Percentiles rank a stretch among this genome's conserved stretches.
These are phyloP conservation scores for Drosophila recens DNA, from an alignment of 2,888 invertebrate genomes.

Conservation along the genomic window DNA sequence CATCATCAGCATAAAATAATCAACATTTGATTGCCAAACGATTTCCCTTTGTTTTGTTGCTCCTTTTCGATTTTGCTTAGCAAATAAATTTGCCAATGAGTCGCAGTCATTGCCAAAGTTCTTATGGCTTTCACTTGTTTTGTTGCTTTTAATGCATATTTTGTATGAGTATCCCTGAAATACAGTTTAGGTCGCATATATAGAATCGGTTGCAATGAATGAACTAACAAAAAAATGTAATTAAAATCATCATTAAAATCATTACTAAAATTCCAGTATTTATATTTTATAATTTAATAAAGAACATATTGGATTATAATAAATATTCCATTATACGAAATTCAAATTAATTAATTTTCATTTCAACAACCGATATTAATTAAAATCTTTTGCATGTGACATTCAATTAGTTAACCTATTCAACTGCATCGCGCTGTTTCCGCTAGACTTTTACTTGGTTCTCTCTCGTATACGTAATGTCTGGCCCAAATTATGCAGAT, in stretches of 20 bases:
- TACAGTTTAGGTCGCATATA: conserved; percentile 2
- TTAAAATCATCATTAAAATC: too few species aligned
- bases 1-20: conserved; percentile 35
- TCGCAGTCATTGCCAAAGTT: conserved; percentile 45
- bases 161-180: background rate
- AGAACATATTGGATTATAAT: background rate
- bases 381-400: too few species aligned
- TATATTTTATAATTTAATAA: background rate
- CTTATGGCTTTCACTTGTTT: conserved; percentile 14
- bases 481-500: conserved; percentile 22
- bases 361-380: too few species aligned
- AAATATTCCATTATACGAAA: too few species aligned
- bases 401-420: conserved; percentile 18
- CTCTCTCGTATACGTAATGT: background rate
- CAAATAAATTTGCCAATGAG: conserved; percentile 16
- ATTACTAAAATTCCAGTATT: too few species aligned
- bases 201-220: conserved; percentile 1
- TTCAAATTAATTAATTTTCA: too few species aligned
- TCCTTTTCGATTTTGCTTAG: background rate
- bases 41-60: conserved; percentile 13
- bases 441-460: background rate
- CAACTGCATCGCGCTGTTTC: conserved; percentile 23
- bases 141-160: background rate
- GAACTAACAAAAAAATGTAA: background rate
- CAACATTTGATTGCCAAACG: conserved; percentile 46